These are phyloP conservation scores for Agonopterix arenella DNA, from an alignment of 2,888 invertebrate species.

Conservation along the genomic window DNA sequence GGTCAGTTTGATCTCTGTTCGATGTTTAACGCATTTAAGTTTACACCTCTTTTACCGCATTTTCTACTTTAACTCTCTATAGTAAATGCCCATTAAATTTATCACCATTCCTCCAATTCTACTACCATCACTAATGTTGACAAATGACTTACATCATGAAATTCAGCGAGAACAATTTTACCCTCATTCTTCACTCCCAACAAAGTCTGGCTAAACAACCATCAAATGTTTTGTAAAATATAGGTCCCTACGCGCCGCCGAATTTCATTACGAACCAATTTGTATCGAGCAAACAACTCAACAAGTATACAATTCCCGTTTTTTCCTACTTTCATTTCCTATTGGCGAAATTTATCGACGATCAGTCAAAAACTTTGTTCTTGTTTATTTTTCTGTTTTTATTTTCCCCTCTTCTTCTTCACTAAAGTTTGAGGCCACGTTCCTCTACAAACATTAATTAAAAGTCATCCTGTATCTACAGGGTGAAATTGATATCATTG, in stretches of 20 bases:
- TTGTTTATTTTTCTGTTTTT: conserved; percentile 34
- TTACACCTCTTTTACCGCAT: too few species aligned
- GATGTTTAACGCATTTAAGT: too few species aligned
- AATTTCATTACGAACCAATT: conserved; percentile 6
- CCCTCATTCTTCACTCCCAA: not conserved
- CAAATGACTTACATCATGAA: too few species aligned
- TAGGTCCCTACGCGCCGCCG: not conserved
- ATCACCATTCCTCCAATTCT: too few species aligned
- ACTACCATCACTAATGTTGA: not conserved
- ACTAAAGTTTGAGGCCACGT: too few species aligned
- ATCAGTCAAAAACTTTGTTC: conserved; percentile 45
- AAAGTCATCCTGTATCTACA: too few species aligned
- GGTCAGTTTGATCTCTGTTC: too few species aligned
- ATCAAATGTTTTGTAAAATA: conserved; percentile 19
- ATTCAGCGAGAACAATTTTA: conserved; percentile 9
- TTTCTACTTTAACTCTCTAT: too few species aligned
- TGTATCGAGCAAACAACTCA: conserved; percentile 7
- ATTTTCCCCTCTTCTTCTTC: conserved; percentile 18
- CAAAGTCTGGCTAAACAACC: conserved; percentile 18
- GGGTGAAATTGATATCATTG: too few species aligned
- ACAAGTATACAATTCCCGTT: conserved; percentile 7
- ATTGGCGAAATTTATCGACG: conserved; percentile 25
- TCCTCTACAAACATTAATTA: too few species aligned
- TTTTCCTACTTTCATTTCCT: conserved; percentile 17
- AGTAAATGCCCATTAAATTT: too few species aligned